Percentiles rank a stretch among this genome's conserved stretches.
These are phyloP conservation scores for Heteromyza rotundicornis DNA, from an alignment of 2,888 invertebrate genomes.

Conservation along the genomic window DNA sequence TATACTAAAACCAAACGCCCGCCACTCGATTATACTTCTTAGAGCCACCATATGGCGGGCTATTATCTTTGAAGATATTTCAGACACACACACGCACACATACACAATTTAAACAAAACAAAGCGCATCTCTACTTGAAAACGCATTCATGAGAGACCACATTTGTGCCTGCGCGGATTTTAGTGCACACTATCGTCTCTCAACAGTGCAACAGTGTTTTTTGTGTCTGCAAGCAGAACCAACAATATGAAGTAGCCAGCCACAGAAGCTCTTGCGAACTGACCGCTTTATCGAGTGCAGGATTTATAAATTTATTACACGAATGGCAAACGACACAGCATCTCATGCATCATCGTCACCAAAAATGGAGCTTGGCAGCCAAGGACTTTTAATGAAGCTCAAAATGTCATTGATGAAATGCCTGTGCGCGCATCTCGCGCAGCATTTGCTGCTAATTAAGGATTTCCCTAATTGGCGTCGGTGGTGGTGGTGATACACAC, in stretches of 20 bases:
- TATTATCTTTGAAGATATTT: background rate
- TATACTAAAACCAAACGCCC: too few species aligned
- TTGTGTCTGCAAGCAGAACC: background rate
- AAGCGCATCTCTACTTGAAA: background rate
- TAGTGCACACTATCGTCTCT: background rate
- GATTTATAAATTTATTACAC: background rate
- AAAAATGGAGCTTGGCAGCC: background rate
- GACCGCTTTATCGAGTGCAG: background rate
- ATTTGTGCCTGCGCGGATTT: background rate
- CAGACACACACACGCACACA: background rate
- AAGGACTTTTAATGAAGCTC: conserved; percentile 55
- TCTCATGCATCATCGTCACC: too few species aligned
- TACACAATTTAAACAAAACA: too few species aligned
- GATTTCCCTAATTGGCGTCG: conserved; percentile 42
- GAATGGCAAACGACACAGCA: background rate
- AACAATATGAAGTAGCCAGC: background rate
- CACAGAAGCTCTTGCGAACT: background rate
- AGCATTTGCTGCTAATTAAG: conserved; percentile 50
- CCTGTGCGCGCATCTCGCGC: conserved; percentile 27
- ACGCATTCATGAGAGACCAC: background rate
- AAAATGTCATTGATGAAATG: conserved; percentile 57
- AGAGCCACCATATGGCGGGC: background rate
- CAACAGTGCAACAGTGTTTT: background rate
- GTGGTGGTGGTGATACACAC: conserved; percentile 31
- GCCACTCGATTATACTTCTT: background rate